Base-by-base conservation (phyloP, 2,888 invertebrate genomes). In the Harpagoxenus sublaevis region DNA sequence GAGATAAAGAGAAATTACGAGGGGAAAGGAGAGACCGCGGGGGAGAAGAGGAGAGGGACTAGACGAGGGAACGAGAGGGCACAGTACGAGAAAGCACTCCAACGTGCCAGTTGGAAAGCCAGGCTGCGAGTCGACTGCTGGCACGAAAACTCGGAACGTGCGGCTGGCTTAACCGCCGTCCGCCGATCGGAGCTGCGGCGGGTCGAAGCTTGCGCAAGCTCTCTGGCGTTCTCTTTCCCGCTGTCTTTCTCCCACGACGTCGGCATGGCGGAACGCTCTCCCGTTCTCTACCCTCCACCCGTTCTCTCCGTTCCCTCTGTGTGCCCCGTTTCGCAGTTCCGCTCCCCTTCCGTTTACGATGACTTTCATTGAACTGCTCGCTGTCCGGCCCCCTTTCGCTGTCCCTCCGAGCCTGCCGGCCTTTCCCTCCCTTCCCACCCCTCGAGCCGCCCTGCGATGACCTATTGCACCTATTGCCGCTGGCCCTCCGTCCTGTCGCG, bases 131-230 rank as follows among this genome's bases (percentile, higher is more conserved):
- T 88, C 89, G 84, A 88, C 86, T 90, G 91, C 91, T 91, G 88
- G 90, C 71, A 79, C 71, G 79, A 79, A 79, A 79, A 71, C 87
- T 88, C 89, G 87, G 87, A 90, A 89, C 91, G 92, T 91, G 60
- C 60, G 88, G 90, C 88, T 92, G 91, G 92, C 92, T 91, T 88
- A 90, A 87, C 84, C 92, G 92, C 92, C 89, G 68, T 78, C 68
- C 78, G 68, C 91, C 90, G 92, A 88, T 79, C 79, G 79, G 79
- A 79, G 79, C 79, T 71, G 90, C 89, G 89, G 89, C 89, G 92
- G 94, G 93, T 93, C 93, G 94, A 94, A 94, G 91, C 92, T 94
- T 92, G 94, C 94, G 94, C 94, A 94, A 93, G 92, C 94, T 94
- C 93, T 84, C 90, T 90, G 85, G 68, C 89, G 87, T 89, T 83